A percentile compares a stretch with the other conserved stretches of the same genome.
phyloP scores from a whole-genome alignment of 2,888 invertebrate genomes.

The Fabriciana adippe region DNA sequence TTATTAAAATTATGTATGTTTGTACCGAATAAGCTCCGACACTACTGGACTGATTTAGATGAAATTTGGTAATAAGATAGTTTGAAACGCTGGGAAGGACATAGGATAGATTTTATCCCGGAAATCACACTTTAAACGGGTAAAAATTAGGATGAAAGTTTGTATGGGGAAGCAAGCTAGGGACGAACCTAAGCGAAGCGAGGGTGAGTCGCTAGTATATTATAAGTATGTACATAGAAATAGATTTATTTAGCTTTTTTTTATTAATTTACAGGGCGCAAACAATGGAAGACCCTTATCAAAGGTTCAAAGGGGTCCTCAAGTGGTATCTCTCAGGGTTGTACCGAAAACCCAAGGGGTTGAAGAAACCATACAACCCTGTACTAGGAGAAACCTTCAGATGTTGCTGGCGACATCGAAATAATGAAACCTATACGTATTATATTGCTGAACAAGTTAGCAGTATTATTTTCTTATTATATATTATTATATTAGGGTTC shows the following conservation, averaged over 20 bases:
- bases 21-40: too few relatives aligned
- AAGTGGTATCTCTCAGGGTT: conserved; percentile 96
- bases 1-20: too few relatives aligned
- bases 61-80: too few relatives aligned
- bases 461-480: not conserved
- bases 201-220: too few relatives aligned
- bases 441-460: conserved; percentile 95
- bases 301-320: conserved; percentile 93
- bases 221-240: too few relatives aligned
- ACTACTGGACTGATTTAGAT: too few relatives aligned
- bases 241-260: not conserved
- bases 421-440: conserved; percentile 91
- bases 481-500: not conserved
- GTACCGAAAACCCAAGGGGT: conserved; percentile 95
- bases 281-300: conserved; percentile 91
- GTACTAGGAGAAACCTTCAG: conserved; percentile 96
- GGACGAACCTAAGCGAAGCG: too few relatives aligned
- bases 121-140: too few relatives aligned
- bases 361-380: conserved; percentile 98
- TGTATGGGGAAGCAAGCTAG: too few relatives aligned
- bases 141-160: too few relatives aligned
- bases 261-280: conserved; percentile 85
- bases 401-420: conserved; percentile 93
- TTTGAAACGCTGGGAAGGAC: too few relatives aligned
- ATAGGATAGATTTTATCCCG: too few relatives aligned